Base-by-base conservation (phyloP, 2,888 invertebrate genomes). In the Sphinx pinastri region DNA sequence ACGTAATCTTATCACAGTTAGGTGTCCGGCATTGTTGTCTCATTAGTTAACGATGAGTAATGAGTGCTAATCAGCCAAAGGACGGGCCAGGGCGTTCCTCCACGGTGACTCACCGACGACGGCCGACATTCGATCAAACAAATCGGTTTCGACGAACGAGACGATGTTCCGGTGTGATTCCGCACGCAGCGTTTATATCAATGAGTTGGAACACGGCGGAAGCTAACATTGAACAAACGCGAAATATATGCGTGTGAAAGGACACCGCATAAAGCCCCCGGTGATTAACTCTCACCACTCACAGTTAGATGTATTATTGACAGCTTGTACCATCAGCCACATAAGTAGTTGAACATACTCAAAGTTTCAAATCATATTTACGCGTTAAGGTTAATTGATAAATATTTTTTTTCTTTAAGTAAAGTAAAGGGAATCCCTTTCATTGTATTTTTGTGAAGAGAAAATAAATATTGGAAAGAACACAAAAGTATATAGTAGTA, bases 41-140 rank as follows among this genome's bases (percentile, higher is more conserved):
- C 86, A 90, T 90, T 88, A 86, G 79, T 81, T 82, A 82, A 81
- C 82, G 84, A 88, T 92, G 93, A 91, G 86, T 90, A 91, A 93
- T 85, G 83, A 84, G 83, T 83, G 82, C 80, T 92, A 90, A 92
- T 92, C 91, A 89, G 85, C 81, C 74, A 84, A 86, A 88, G 88
- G 90, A 87, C 88, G 80, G 80, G 81, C 71, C 78, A 82, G 87
- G 88, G 88, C 93, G 88, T 91, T 92, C 90, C 90, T 87, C 84
- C 75, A 75, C 19, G 71, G 75, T 93, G 92, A 92, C 76, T 93
- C 92, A 92, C 74, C 19, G 55, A 19, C 55, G 68, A 71, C 71
- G 63, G 49, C 74, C 72, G 67, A 66, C 72, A 74, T 74, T 75
- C 79, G 79, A 81, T 84, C 79, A 80, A 80, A 83, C 77, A 79